Conservation (phyloP, 2,888 invertebrate genomes). For the Hyles lineata region DNA sequence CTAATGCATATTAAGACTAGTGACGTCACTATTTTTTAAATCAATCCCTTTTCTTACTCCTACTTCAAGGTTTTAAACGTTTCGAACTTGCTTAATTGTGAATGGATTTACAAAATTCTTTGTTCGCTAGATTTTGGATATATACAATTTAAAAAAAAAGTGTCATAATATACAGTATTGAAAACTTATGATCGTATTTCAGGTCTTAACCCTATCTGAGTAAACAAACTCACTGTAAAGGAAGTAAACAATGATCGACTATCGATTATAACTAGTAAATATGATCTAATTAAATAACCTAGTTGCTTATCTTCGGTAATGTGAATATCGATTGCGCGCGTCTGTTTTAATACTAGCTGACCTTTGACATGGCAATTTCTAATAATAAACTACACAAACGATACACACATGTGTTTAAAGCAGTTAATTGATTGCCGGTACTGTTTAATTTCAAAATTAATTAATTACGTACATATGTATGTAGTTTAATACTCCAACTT, state of each 20-base stretch:
- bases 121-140: no score
- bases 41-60: no score
- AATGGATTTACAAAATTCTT: no score
- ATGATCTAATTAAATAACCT: conserved; percentile 7
- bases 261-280: conserved; percentile 6
- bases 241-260: conserved; percentile 32
- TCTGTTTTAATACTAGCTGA: neutral
- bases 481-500: no score
- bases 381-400: conserved; percentile 1
- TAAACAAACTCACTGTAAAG: conserved; percentile 11
- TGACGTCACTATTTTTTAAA: no score
- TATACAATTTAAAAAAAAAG: no score
- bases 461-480: no score
- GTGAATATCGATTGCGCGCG: conserved; percentile 27
- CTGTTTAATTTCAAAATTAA: no score
- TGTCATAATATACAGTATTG: no score
- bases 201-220: neutral
- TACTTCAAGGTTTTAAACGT: no score
- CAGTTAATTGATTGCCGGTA: neutral
- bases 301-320: neutral
- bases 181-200: neutral
- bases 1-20: no score
- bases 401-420: neutral
- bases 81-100: no score
- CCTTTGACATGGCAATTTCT: conserved; percentile 13